Conservation (phyloP, 2,113 vertebrate species). For the Leptobrachium ailaonicum region DNA sequence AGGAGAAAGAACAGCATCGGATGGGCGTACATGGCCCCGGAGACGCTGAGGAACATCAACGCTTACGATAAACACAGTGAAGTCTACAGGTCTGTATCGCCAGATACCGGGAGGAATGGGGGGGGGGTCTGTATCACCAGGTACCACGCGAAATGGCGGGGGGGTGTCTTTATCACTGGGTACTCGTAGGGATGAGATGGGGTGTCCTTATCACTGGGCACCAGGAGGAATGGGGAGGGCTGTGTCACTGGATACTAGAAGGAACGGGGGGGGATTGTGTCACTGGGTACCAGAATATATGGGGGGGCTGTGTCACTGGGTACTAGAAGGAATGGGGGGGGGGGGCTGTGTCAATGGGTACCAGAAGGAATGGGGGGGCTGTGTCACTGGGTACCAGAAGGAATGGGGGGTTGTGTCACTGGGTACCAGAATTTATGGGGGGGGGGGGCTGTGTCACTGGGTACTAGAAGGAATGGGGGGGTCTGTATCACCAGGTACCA, state of each 20-base stretch:
- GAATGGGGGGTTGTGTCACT: too few relatives aligned
- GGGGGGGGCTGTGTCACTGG: too few relatives aligned
- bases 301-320: too few relatives aligned
- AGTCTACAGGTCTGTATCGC: conserved; percentile 81
- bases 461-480: too few relatives aligned
- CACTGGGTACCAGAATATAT: too few relatives aligned
- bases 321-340: too few relatives aligned
- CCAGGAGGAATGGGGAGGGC: neutral
- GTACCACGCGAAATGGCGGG: neutral
- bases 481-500: too few relatives aligned
- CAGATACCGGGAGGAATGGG: too few relatives aligned
- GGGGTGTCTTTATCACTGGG: neutral
- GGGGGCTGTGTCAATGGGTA: too few relatives aligned
- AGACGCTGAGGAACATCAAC: conserved; percentile 65
- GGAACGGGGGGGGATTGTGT: neutral
- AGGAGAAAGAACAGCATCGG: conserved; percentile 48
- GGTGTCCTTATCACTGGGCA: neutral
- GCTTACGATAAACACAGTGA: conserved; percentile 72
- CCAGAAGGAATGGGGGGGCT: too few relatives aligned
- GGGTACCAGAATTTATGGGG: too few relatives aligned
- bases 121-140: neutral
- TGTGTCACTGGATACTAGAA: neutral
- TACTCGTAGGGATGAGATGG: neutral
- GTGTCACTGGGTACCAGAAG: too few relatives aligned
- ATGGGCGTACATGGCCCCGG: conserved; percentile 70